Evolutionary conservation across 2,797 vertebrate genomes (phyloP).

Genomic region (Enteromius trimaculatus): DNA sequence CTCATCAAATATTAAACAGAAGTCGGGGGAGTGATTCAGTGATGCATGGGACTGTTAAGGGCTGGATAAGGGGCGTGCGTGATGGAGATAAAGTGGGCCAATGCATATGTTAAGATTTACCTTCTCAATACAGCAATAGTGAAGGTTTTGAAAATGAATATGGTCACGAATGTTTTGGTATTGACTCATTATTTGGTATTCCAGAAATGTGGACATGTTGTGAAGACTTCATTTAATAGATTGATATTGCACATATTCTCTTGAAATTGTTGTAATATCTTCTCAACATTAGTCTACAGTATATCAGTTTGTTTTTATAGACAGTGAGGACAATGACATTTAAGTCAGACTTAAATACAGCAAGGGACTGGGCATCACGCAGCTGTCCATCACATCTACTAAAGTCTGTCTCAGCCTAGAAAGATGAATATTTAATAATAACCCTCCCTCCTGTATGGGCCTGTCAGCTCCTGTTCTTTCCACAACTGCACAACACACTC

Average conservation of each 20-base stretch:
- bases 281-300: background rate
- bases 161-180: background rate
- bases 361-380: constrained; percentile 62
- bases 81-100: constrained; percentile 39
- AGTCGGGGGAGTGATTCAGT: constrained; percentile 67
- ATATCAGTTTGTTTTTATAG: constrained; percentile 1
- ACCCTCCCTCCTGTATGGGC: constrained; percentile 65
- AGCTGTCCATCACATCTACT: constrained; percentile 73
- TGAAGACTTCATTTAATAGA: background rate
- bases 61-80: constrained; percentile 49
- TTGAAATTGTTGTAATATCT: background rate
- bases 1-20: constrained; percentile 84
- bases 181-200: background rate
- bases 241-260: background rate
- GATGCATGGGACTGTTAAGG: constrained; percentile 61
- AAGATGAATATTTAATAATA: constrained; percentile 81
- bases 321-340: constrained; percentile 8
- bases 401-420: constrained; percentile 72
- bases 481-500: constrained; percentile 74
- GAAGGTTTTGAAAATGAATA: background rate
- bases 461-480: constrained; percentile 78
- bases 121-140: background rate
- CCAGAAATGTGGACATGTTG: background rate
- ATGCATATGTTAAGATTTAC: constrained; percentile 13
- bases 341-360: constrained; percentile 66